Evolutionary conservation across 2,113 vertebrate genomes (phyloP).

Genomic region (Alligator mississippiensis): DNA sequence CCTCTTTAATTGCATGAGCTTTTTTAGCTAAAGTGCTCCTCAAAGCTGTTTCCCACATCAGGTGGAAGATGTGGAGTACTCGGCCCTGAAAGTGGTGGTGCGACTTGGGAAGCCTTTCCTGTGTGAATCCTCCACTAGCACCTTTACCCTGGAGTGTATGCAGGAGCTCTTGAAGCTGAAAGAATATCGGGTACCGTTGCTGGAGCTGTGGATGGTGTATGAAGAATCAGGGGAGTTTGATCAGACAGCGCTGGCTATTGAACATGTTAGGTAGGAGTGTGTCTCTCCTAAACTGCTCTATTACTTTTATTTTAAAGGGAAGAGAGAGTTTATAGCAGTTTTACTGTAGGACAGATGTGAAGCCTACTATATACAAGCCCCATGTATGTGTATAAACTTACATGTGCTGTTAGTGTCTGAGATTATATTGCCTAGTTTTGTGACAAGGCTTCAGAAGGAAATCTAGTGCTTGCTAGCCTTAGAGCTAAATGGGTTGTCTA

Average conservation of each 20-base stretch:
- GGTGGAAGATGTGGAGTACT: conserved; percentile 86
- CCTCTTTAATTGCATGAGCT: neutral
- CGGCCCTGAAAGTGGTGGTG: conserved; percentile 84
- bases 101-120: conserved; percentile 82
- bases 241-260: conserved; percentile 90
- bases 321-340: neutral
- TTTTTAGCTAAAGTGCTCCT: neutral
- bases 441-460: neutral
- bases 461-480: neutral
- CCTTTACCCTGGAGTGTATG: conserved; percentile 84
- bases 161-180: conserved; percentile 86
- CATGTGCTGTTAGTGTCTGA: no score
- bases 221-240: conserved; percentile 90
- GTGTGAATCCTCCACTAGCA: conserved; percentile 81
- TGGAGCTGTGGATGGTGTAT: conserved; percentile 88
- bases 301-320: neutral
- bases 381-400: neutral
- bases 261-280: conserved; percentile 89
- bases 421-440: neutral
- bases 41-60: conserved; percentile 52
- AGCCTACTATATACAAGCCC: neutral
- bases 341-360: no score
- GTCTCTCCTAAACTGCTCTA: neutral
- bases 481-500: neutral
- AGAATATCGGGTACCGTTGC: conserved; percentile 82